Conservation (phyloP, 2,113 vertebrate genomes). For the Cavia aperea region DNA sequence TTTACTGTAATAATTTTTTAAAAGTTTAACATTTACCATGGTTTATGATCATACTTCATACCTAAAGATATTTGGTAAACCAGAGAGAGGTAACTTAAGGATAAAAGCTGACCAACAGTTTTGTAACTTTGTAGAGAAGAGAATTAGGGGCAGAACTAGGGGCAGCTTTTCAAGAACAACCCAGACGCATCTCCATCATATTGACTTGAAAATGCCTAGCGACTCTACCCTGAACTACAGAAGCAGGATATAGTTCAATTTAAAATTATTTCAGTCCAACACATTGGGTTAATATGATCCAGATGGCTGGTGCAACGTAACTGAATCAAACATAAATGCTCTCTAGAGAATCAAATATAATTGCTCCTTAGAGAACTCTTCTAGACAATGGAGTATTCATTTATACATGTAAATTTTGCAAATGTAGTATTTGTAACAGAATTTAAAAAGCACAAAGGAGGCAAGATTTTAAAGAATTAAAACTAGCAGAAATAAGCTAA, state of each 20-base stretch:
- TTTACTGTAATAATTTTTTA: neutral
- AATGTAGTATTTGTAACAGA: neutral
- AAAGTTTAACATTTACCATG: neutral
- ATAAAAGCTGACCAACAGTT: neutral
- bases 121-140: neutral
- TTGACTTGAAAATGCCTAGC: neutral
- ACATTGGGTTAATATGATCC: neutral
- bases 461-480: neutral
- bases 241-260: neutral
- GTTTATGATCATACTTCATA: neutral
- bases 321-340: neutral
- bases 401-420: neutral
- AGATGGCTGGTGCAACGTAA: neutral
- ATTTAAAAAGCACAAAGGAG: neutral
- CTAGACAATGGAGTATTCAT: neutral
- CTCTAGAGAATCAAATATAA: neutral
- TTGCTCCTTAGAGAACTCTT: neutral
- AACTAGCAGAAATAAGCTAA: constrained; percentile 4
- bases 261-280: neutral
- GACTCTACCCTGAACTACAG: neutral
- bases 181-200: neutral
- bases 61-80: neutral
- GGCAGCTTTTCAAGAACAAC: neutral
- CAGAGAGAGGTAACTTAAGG: neutral
- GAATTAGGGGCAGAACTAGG: neutral